Conservation (phyloP, 2,113 vertebrate genomes). For the Nibea albiflora region DNA sequence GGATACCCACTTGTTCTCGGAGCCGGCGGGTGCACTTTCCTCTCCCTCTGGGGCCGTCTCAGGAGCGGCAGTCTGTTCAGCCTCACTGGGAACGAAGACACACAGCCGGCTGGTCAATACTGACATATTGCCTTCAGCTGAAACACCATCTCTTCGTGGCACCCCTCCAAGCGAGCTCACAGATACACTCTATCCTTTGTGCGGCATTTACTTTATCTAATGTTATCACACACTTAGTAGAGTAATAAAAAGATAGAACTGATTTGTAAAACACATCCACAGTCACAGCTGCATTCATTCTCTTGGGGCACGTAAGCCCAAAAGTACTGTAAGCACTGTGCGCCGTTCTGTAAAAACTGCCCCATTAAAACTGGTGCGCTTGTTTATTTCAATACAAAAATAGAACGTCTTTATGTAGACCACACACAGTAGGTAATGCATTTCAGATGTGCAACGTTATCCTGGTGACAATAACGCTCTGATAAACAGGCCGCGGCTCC, state of each 20-base stretch:
- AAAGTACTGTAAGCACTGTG: not conserved
- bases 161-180: not conserved
- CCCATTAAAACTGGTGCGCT: not conserved
- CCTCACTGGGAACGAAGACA: constrained; percentile 86
- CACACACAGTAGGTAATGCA: not conserved
- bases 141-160: not conserved
- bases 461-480: not conserved
- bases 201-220: not conserved
- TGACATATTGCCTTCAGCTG: not conserved
- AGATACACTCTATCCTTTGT: not conserved
- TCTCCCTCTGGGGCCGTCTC: constrained; percentile 95
- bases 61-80: constrained; percentile 93
- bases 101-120: constrained; percentile 30
- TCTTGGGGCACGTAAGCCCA: not conserved
- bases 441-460: not conserved
- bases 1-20: constrained; percentile 96
- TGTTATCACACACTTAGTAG: not conserved
- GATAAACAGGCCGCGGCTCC: constrained; percentile 27
- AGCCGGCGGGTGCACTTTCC: constrained; percentile 92
- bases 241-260: not conserved
- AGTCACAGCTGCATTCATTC: not conserved
- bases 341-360: too few species aligned
- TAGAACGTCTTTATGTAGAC: not conserved
- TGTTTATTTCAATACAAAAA: constrained; percentile 1
- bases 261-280: not conserved